A percentile compares a stretch with the other conserved stretches of the same genome.
phyloP scores from a whole-genome alignment of 2,888 invertebrate species.

The Dicycla oo region DNA sequence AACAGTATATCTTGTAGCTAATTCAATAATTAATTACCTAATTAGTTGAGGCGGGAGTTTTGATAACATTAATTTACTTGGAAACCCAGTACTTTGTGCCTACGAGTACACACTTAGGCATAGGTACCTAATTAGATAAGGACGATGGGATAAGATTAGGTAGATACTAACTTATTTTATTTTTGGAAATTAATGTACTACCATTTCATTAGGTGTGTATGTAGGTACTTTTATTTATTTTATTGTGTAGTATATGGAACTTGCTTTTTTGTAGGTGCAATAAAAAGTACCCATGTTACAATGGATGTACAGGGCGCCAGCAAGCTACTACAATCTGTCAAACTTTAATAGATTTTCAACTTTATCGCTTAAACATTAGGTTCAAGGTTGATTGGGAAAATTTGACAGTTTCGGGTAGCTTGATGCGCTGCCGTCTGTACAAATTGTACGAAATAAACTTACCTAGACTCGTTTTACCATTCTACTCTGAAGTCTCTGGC shows the following conservation, averaged over 20 bases:
- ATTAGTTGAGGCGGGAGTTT: slow-evolving; percentile 39
- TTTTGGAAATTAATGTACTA: not conserved
- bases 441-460: not conserved
- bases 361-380: too few relatives aligned
- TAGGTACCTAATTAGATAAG: not conserved
- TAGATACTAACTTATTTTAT: not conserved
- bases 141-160: not conserved
- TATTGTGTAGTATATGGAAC: not conserved
- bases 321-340: too few relatives aligned
- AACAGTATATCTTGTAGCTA: slow-evolving; percentile 34
- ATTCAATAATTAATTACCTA: slow-evolving; percentile 54
- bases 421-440: too few relatives aligned
- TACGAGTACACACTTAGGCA: not conserved
- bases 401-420: too few relatives aligned
- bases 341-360: too few relatives aligned
- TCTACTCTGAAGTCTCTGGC: not conserved
- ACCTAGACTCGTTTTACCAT: not conserved
- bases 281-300: not conserved
- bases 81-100: not conserved
- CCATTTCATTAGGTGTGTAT: not conserved
- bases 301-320: too few relatives aligned
- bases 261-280: not conserved
- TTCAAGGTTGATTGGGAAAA: too few relatives aligned
- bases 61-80: slow-evolving; percentile 28
- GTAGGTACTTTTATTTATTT: not conserved